phyloP scores from a whole-genome alignment of 2,797 vertebrate genomes.

The Taeniopygia guttata region DNA sequence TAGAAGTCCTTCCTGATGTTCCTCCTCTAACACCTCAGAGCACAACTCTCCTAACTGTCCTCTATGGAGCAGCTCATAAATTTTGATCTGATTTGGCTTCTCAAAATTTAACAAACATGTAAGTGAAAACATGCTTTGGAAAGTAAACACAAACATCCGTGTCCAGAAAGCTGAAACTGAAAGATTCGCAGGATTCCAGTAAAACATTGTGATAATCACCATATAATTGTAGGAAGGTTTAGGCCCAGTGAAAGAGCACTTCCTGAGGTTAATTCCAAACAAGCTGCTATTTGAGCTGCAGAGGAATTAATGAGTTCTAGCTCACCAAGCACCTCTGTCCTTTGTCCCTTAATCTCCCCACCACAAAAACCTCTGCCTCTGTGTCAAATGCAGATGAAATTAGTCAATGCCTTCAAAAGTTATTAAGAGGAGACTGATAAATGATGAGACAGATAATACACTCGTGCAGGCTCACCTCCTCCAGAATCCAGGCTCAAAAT shows the following conservation, averaged over 20 bases:
- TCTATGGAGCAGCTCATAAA: neutral
- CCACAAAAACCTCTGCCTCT: constrained; percentile 5
- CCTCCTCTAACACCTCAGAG: neutral
- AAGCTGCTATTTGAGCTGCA: neutral
- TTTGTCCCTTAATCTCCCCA: constrained; percentile 16
- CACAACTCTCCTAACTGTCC: neutral
- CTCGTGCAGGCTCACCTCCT: neutral
- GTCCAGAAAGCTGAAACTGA: neutral
- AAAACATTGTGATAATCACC: neutral
- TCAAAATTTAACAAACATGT: neutral
- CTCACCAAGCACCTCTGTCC: neutral
- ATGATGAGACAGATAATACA: neutral
- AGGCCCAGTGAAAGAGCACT: neutral
- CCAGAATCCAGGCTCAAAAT: neutral
- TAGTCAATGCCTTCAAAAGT: neutral
- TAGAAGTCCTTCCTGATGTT: neutral
- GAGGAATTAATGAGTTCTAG: neutral
- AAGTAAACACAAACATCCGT: neutral
- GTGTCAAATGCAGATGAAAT: constrained; percentile 5
- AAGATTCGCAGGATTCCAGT: neutral
- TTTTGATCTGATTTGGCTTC: neutral
- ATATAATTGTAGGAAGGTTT: neutral
- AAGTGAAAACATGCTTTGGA: neutral
- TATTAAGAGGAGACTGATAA: constrained; percentile 3
- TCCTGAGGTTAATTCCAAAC: neutral